Conservation (phyloP, 2,888 invertebrate genomes). For the Thereva nobilitata region DNA sequence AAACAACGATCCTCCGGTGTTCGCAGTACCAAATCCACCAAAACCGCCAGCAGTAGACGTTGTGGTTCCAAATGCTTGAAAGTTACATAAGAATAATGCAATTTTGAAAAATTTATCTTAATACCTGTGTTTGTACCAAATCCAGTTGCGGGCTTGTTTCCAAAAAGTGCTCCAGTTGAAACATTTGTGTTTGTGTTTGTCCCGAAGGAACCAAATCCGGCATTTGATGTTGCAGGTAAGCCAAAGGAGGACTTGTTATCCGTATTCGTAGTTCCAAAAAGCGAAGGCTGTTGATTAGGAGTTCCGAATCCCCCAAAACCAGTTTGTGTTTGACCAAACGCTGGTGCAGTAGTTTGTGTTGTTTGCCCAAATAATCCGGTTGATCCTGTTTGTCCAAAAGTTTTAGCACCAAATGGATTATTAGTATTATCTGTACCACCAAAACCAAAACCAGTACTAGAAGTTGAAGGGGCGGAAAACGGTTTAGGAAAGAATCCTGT, state of each 20-base stretch:
- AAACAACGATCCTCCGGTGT: slow-evolving; percentile 51
- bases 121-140: slow-evolving; percentile 46
- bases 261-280: slow-evolving; percentile 56
- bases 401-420: slow-evolving; percentile 55
- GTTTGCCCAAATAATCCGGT: slow-evolving; percentile 61
- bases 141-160: slow-evolving; percentile 44
- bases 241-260: slow-evolving; percentile 55
- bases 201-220: slow-evolving; percentile 56
- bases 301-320: slow-evolving; percentile 58
- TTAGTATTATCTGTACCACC: slow-evolving; percentile 49
- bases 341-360: slow-evolving; percentile 63
- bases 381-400: slow-evolving; percentile 62
- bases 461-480: slow-evolving; percentile 61
- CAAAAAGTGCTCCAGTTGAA: slow-evolving; percentile 53
- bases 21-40: slow-evolving; percentile 55
- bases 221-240: slow-evolving; percentile 48
- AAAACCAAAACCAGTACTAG: slow-evolving; percentile 52
- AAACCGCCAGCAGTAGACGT: slow-evolving; percentile 57
- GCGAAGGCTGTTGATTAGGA: slow-evolving; percentile 47
- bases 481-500: slow-evolving; percentile 71
- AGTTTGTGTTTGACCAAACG: slow-evolving; percentile 52
- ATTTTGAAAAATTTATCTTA: slow-evolving; percentile 2
- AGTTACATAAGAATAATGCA: background rate
- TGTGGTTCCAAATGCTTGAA: slow-evolving; percentile 38
- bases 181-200: slow-evolving; percentile 55